Evolutionary conservation across 2,797 vertebrate genomes (phyloP).

Genomic region (Rhinella marina): DNA sequence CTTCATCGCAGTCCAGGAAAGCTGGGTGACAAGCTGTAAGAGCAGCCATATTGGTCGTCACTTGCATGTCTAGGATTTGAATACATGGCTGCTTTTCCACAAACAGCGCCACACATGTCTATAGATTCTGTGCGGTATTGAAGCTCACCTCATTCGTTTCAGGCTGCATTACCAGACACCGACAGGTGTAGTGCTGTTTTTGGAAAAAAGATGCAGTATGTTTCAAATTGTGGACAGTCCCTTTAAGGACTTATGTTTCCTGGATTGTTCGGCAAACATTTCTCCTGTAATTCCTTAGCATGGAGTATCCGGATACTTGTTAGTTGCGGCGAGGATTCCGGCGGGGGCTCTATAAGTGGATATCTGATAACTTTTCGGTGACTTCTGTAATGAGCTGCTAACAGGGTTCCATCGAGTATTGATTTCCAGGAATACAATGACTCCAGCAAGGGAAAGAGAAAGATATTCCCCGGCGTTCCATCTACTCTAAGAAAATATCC

Average conservation of each 20-base stretch:
- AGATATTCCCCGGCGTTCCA: background rate
- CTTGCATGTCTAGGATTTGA: too few species aligned
- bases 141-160: too few species aligned
- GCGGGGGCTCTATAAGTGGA: conserved; percentile 3
- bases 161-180: background rate
- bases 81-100: too few species aligned
- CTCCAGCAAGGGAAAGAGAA: background rate
- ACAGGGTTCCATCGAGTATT: background rate
- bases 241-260: background rate
- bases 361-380: conserved; percentile 7
- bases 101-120: too few species aligned
- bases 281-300: background rate
- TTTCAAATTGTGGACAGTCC: background rate
- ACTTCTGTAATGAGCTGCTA: conserved; percentile 23
- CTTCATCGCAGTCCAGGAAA: too few species aligned
- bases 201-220: background rate
- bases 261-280: background rate
- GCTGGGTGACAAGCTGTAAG: too few species aligned
- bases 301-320: background rate
- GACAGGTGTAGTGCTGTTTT: too few species aligned
- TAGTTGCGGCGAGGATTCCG: background rate
- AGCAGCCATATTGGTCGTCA: too few species aligned
- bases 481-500: background rate
- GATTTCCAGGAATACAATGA: conserved; percentile 1
- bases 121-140: too few species aligned